Evolutionary conservation across 1,140 invertebrate genomes (phyloP).

Genomic region (Hirudo medicinalis): DNA sequence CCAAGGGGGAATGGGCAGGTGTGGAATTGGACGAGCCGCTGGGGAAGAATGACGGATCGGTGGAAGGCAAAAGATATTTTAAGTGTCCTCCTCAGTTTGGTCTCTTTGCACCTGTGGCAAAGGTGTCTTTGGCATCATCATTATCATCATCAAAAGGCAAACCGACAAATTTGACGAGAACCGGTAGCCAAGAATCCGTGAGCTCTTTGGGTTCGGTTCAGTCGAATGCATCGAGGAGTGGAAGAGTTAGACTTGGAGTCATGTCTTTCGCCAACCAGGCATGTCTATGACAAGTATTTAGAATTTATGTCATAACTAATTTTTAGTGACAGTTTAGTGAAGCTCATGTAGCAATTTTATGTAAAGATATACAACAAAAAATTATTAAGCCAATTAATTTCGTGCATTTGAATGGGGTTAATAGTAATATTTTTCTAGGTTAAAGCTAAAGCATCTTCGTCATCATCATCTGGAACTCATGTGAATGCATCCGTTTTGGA

Average conservation of each 20-base stretch:
- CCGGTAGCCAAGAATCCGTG: conserved; percentile 59
- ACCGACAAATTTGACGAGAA: conserved; percentile 27
- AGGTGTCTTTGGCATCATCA: conserved; percentile 27
- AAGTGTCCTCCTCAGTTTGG: conserved; percentile 76
- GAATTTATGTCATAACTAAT: no score
- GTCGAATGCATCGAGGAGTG: conserved; percentile 54
- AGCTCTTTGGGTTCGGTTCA: conserved; percentile 64
- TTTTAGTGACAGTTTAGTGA: no score
- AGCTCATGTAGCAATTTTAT: no score
- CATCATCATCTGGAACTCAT: no score
- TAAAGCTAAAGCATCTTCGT: no score
- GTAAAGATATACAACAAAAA: no score
- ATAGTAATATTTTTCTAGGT: no score
- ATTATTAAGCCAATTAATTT: no score
- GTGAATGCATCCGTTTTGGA: no score
- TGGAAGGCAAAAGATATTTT: conserved; percentile 70
- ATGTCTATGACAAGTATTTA: conserved; percentile 25
- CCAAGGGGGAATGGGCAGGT: conserved; percentile 46
- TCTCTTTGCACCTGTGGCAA: conserved; percentile 71
- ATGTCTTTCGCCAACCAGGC: conserved; percentile 48
- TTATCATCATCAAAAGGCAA: background rate
- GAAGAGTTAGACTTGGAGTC: conserved; percentile 58
- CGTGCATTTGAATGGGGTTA: no score
- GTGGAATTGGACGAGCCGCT: conserved; percentile 43
- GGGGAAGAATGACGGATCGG: conserved; percentile 46